Conservation (phyloP, 2,797 vertebrate genomes). For the Meda fulgida region DNA sequence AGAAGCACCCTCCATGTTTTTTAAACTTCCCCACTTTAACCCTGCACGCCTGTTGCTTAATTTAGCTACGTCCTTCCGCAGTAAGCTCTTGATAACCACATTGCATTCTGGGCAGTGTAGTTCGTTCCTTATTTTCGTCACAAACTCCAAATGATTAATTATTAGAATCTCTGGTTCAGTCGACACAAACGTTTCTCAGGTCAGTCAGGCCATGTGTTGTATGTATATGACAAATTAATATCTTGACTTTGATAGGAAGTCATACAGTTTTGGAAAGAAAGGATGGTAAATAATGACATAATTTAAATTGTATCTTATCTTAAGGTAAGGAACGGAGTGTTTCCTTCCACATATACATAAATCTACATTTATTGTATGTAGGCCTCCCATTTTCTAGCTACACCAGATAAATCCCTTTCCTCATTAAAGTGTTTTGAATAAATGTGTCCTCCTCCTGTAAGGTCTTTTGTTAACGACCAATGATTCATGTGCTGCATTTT, state of each 20-base stretch:
- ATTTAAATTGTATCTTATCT: background rate
- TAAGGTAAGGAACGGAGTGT: background rate
- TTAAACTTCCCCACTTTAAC: too few species aligned
- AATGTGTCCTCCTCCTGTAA: conserved; percentile 14
- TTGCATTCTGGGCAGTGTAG: too few species aligned
- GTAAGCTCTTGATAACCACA: too few species aligned
- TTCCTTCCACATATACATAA: background rate
- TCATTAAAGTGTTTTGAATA: conserved; percentile 49
- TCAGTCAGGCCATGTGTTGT: background rate
- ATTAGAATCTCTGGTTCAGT: background rate
- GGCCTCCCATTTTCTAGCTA: background rate
- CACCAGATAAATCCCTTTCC: conserved; percentile 36
- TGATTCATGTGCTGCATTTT: conserved; percentile 58
- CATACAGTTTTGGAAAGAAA: background rate
- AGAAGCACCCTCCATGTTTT: too few species aligned
- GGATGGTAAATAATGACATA: background rate
- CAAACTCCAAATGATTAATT: background rate
- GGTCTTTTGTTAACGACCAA: conserved; percentile 43
- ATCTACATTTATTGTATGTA: background rate
- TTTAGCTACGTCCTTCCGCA: too few species aligned
- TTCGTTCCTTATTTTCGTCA: too few species aligned
- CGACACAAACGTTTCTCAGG: background rate
- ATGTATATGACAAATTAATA: background rate
- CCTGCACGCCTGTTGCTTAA: too few species aligned
- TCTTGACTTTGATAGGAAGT: background rate